Conservation (phyloP, 2,113 vertebrate genomes). For the Mustela lutreola region DNA sequence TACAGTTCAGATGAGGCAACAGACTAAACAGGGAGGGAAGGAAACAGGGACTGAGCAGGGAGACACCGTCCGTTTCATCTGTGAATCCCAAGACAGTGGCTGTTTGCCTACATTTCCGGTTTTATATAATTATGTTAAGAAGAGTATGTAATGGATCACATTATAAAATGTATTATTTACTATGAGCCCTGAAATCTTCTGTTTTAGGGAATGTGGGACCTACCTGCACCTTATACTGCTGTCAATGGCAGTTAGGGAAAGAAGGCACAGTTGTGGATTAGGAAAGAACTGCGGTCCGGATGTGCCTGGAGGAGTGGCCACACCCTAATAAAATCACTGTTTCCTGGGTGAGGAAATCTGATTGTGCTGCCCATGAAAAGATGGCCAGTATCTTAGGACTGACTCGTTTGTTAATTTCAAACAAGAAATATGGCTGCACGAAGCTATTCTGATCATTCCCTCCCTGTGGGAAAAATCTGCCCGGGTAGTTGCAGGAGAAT, state of each 20-base stretch:
- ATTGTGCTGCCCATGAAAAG: background rate
- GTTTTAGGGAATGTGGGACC: background rate
- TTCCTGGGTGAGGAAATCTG: background rate
- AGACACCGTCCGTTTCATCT: background rate
- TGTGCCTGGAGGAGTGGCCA: background rate
- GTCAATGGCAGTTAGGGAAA: slow-evolving; percentile 33
- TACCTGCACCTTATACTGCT: slow-evolving; percentile 7
- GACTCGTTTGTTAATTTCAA: slow-evolving; percentile 29
- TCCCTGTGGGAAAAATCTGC: slow-evolving; percentile 4
- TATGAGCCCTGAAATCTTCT: background rate
- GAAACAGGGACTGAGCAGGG: background rate
- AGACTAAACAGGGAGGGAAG: background rate
- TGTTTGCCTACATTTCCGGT: background rate
- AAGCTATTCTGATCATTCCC: slow-evolving; percentile 12
- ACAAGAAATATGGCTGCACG: background rate
- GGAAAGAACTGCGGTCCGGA: background rate
- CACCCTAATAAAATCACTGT: background rate
- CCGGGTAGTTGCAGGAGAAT: background rate
- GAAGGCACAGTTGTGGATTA: background rate
- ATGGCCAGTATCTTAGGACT: background rate
- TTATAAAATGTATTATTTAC: slow-evolving; percentile 14
- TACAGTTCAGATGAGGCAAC: background rate
- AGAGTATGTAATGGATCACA: background rate
- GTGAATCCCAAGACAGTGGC: background rate
- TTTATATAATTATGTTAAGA: background rate